A percentile compares a stretch with the other conserved stretches of the same genome.
Conservation (phyloP, 2,113 vertebrate species). For the Oryzias melastigma region DNA sequence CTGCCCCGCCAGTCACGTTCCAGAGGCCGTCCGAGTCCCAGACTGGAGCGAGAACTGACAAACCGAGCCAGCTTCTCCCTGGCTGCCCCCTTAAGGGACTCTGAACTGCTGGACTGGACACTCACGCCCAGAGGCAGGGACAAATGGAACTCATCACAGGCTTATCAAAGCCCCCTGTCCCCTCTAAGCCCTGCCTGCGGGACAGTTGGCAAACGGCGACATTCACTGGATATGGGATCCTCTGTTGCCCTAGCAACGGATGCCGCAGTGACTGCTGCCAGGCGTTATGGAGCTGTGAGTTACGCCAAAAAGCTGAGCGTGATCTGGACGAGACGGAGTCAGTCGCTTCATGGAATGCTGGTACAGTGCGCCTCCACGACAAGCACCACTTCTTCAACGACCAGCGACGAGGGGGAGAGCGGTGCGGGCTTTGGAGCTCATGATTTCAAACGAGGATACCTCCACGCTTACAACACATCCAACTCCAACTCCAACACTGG, state of each 20-base stretch:
- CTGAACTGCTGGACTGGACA: constrained; percentile 65
- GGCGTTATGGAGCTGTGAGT: constrained; percentile 66
- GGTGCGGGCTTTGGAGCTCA: constrained; percentile 25
- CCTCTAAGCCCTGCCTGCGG: constrained; percentile 48
- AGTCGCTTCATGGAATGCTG: constrained; percentile 88
- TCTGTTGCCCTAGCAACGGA: constrained; percentile 64
- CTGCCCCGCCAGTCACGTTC: constrained; percentile 64
- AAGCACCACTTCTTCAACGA: constrained; percentile 65
- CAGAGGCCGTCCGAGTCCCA: constrained; percentile 57
- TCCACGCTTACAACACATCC: constrained; percentile 75
- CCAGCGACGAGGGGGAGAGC: constrained; percentile 57
- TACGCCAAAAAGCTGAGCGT: constrained; percentile 87
- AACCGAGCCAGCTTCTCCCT: constrained; percentile 70
- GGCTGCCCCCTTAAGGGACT: constrained; percentile 65
- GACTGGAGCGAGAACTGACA: constrained; percentile 62
- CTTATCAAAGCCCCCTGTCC: constrained; percentile 72
- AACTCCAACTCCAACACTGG: constrained; percentile 76
- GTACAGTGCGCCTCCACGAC: constrained; percentile 74
- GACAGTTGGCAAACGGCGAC: constrained; percentile 79
- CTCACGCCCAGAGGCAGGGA: constrained; percentile 49
- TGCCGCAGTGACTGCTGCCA: constrained; percentile 57
- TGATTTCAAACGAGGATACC: constrained; percentile 63
- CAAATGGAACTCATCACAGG: constrained; percentile 76
- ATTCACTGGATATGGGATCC: constrained; percentile 86
- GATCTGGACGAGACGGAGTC: constrained; percentile 88